Evolutionary conservation across 2,888 invertebrate species (phyloP).

Genomic region (Hydroisotoma schaefferi): DNA sequence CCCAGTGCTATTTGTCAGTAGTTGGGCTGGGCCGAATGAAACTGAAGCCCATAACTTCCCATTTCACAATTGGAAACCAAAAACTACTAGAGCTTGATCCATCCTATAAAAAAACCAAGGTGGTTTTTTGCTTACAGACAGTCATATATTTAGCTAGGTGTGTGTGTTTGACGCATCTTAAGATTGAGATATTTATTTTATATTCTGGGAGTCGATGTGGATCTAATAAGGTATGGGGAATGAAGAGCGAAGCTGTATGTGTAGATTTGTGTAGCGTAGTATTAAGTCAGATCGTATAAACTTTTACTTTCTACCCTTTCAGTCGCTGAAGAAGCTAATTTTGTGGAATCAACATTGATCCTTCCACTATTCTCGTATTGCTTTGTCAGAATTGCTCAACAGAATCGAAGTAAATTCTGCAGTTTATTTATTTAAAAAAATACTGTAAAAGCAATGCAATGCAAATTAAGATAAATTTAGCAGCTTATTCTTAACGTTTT

Average conservation of each 20-base stretch:
- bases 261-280: too few relatives aligned
- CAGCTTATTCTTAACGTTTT: too few relatives aligned
- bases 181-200: not conserved
- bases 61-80: not conserved
- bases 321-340: conserved; percentile 20
- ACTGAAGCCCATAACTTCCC: conserved; percentile 7
- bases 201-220: too few relatives aligned
- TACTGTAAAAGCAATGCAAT: too few relatives aligned
- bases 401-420: too few relatives aligned
- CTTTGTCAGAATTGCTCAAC: too few relatives aligned
- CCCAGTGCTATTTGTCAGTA: conserved; percentile 9
- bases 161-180: conserved; percentile 1
- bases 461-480: too few relatives aligned
- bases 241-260: too few relatives aligned
- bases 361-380: conserved; percentile 9
- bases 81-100: not conserved
- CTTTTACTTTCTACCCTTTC: not conserved
- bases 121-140: not conserved
- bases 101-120: not conserved
- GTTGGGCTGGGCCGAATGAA: conserved; percentile 5
- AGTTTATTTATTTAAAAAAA: too few relatives aligned
- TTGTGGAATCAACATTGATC: conserved; percentile 20
- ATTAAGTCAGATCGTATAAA: too few relatives aligned
- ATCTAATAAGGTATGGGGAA: too few relatives aligned
- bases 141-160: too few relatives aligned